phyloP scores from a whole-genome alignment of 30 jellyfish, hydroid and myxozoan species.

The Catostylus mosaicus region DNA sequence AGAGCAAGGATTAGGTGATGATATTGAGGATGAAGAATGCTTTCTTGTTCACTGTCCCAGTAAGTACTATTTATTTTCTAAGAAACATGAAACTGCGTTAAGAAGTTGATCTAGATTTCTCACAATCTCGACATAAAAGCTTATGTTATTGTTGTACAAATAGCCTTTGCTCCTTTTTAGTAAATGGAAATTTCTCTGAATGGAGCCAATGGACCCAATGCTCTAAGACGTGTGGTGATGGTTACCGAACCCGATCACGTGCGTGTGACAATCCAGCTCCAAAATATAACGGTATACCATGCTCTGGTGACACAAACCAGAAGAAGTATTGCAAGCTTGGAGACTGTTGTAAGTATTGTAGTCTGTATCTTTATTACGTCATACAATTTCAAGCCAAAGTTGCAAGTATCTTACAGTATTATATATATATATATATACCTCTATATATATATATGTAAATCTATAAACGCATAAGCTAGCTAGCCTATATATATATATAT shows the following conservation, averaged over 20 bases:
- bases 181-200: slow-evolving; percentile 68
- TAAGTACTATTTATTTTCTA: slow-evolving; percentile 5
- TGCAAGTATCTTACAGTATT: neutral
- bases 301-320: slow-evolving; percentile 78
- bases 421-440: too few relatives aligned
- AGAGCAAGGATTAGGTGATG: slow-evolving; percentile 81
- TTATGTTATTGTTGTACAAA: too few relatives aligned
- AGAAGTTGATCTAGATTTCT: too few relatives aligned
- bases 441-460: too few relatives aligned
- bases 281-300: slow-evolving; percentile 61
- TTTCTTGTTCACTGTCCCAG: slow-evolving; percentile 74
- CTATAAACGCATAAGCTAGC: neutral
- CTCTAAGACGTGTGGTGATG: slow-evolving; percentile 81
- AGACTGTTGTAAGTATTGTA: slow-evolving; percentile 78
- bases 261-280: slow-evolving; percentile 68
- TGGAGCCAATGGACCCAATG: slow-evolving; percentile 86
- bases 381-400: neutral
- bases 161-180: too few relatives aligned
- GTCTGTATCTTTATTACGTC: too few relatives aligned
- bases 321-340: slow-evolving; percentile 73
- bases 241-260: slow-evolving; percentile 66
- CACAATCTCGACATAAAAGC: too few relatives aligned
- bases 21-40: slow-evolving; percentile 74
- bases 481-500: too few relatives aligned
- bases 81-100: too few relatives aligned